Evolutionary conservation across 2,797 vertebrate genomes (phyloP), one percentile per base, ranked within the genome.

Genomic region (Paramormyrops hopkinsi): DNA sequence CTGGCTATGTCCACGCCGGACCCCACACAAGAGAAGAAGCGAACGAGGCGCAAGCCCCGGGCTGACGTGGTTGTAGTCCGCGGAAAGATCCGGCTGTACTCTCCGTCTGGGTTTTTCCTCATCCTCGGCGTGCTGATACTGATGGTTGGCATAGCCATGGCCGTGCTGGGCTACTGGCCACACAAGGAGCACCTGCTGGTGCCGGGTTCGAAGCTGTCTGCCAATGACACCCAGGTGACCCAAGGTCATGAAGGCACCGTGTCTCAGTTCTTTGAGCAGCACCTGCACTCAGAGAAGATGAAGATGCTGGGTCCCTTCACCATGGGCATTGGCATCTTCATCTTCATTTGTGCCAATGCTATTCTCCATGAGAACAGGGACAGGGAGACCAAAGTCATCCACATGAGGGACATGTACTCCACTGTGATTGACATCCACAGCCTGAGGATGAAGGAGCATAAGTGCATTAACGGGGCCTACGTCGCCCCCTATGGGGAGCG

Each of bases 271-370:
- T 96, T 99, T 84, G 97, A 98, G 87, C 97, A 97, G 91, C 98
- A 99, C 25, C 92, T 98, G 88, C 98, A 98, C 94, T 99, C 98
- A 0, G 97, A 99, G 92, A 97, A 97, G 93, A 99, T 99, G 98
- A 99, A 99, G 94, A 99, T 99, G 98, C 92, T 99, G 0, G 99
- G 99, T 14, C 99, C 99, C 0, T 99, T 99, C 93, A 99, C 98
- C 0, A 99, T 99, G 99, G 99, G 99, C 89, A 99, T 99, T 1
- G 99, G 99, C 88, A 99, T 99, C 91, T 99, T 99, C 92, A 98
- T 99, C 92, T 99, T 99, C 90, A 99, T 99, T 91, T 99, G 99
- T 1, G 99, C 98, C 2, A 99, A 99, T 46, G 98, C 99, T 90
- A 99, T 99, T 91, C 96, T 99, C 25, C 98, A 99, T 6, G 99